phyloP scores from a whole-genome alignment of 2,888 invertebrate species.

The Cyaniris semiargus region DNA sequence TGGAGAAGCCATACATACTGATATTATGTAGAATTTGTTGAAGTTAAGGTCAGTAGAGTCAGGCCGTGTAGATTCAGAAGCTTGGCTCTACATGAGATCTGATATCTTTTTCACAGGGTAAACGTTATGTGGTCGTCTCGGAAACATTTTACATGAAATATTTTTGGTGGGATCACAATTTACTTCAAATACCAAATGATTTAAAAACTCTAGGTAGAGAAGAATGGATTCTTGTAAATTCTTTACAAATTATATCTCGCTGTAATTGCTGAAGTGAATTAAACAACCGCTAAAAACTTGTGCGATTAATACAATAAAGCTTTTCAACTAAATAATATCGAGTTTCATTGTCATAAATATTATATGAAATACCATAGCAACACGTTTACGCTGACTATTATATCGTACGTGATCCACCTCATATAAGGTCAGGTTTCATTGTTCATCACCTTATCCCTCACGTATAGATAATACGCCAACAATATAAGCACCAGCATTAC shows the following conservation, averaged over 20 bases:
- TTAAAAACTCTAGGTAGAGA: too few species aligned
- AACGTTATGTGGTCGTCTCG: too few species aligned
- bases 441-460: slow-evolving; percentile 23
- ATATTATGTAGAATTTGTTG: too few species aligned
- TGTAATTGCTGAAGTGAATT: neutral
- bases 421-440: slow-evolving; percentile 28
- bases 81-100: too few species aligned
- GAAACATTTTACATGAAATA: too few species aligned
- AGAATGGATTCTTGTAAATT: too few species aligned
- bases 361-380: slow-evolving; percentile 20
- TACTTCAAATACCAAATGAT: too few species aligned
- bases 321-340: neutral
- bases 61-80: too few species aligned
- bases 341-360: neutral
- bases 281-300: neutral
- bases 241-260: neutral
- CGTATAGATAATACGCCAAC: slow-evolving; percentile 24
- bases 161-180: too few species aligned
- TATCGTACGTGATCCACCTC: slow-evolving; percentile 34
- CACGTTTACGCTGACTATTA: slow-evolving; percentile 20
- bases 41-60: too few species aligned
- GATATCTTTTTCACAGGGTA: too few species aligned
- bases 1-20: too few species aligned
- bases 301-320: neutral
- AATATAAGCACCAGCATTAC: slow-evolving; percentile 6